Conservation (phyloP, 1,140 invertebrate genomes). For the Odontomachus brunneus region DNA sequence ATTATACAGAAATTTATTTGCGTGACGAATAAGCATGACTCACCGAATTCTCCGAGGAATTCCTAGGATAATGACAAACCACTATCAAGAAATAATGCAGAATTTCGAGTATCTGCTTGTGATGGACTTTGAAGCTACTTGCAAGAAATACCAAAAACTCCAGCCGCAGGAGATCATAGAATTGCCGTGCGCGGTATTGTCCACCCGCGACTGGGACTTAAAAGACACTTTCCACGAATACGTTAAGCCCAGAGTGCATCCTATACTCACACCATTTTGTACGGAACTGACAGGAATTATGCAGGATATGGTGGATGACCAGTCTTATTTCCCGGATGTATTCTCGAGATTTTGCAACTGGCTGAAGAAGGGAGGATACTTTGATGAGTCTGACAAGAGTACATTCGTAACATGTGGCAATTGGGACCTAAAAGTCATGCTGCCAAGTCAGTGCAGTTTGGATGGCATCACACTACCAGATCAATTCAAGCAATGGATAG, state of each 20-base stretch:
- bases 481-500: constrained; percentile 87
- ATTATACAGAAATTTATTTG: not conserved
- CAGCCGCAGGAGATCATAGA: constrained; percentile 89
- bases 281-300: constrained; percentile 86
- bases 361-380: constrained; percentile 77
- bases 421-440: constrained; percentile 88
- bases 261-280: constrained; percentile 86
- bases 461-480: constrained; percentile 83
- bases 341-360: constrained; percentile 81
- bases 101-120: constrained; percentile 86
- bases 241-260: constrained; percentile 86
- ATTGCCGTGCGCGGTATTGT: constrained; percentile 88
- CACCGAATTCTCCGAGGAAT: constrained; percentile 68
- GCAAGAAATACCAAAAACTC: constrained; percentile 77
- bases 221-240: constrained; percentile 88
- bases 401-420: constrained; percentile 88
- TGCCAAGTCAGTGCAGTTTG: constrained; percentile 86
- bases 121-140: constrained; percentile 89
- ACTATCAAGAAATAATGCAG: constrained; percentile 57
- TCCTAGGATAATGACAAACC: constrained; percentile 43
- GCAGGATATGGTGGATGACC: constrained; percentile 80
- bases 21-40: constrained; percentile 66
- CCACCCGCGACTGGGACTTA: constrained; percentile 85
- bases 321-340: constrained; percentile 80
- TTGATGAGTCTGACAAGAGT: constrained; percentile 72